Base-by-base conservation (phyloP, 2,113 vertebrate species). In the Gracilinanus agilis region DNA sequence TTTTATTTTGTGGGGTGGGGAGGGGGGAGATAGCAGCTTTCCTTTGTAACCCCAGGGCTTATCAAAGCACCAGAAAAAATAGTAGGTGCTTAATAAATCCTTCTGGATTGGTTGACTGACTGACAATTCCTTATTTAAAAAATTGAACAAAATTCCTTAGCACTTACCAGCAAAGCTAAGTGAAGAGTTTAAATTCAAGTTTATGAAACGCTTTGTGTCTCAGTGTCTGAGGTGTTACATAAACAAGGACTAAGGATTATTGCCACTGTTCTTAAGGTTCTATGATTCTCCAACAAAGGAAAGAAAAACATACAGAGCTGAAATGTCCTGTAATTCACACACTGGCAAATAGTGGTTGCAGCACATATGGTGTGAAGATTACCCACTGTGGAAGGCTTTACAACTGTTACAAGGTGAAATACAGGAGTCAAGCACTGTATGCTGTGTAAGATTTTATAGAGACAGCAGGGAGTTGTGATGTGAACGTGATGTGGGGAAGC, bases 321-420 rank as follows among this genome's bases (percentile, higher is more conserved):
- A 95, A 96, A 91, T 96, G 49, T 58, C 92, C 92, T 94, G 56
- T 88, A 92, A 92, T 97, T 97, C 96, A 96, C 94, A 96, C n/a
- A 88, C 92, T 13, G 90, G 89, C 44, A 91, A 92, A 53, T 19
- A 92, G 91, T 93, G 91, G 94, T 94, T 88, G 90, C 56, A 96
- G 67, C 44, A 93, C 97, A 97, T 94, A 97, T 93, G 96, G 94
- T 96, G 67, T 90, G 95, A 95, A 67, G 95, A 89, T 94, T 89
- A 91, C 56, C 93, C 94, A 90, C 55, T 93, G 93, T 54, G 83
- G 67, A 96, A 95, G 23, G 27, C 94, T 92, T 55, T 89, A 10
- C 56, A 55, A 89, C 44, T 93, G 90, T 93, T 90, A 95, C 94
- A 93, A 95, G 93, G 93, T 94, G 96, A 92, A 92, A 93, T 9